Conservation (phyloP, 1,140 invertebrate genomes). For the Drosophila pectinifera region DNA sequence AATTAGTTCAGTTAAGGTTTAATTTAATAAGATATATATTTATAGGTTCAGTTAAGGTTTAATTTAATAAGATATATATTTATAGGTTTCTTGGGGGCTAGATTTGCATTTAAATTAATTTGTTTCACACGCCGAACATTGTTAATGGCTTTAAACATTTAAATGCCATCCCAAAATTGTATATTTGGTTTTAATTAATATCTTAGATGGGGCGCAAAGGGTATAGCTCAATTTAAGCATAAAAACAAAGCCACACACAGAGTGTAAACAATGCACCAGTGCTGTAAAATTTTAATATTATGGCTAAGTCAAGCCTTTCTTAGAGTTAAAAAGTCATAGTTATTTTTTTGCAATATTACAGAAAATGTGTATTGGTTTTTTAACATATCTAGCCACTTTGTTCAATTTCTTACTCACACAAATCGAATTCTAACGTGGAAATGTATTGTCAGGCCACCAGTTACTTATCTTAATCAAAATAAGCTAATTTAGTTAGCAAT, state of each 20-base stretch:
- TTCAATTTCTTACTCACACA: too few relatives aligned
- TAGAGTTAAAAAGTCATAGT: too few relatives aligned
- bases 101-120: constrained; percentile 4
- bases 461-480: not conserved
- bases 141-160: not conserved
- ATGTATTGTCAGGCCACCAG: too few relatives aligned
- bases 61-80: not conserved
- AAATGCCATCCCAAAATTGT: not conserved
- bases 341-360: too few relatives aligned
- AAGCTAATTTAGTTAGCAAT: too few relatives aligned
- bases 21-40: not conserved
- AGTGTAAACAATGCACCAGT: too few relatives aligned
- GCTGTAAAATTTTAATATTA: too few relatives aligned
- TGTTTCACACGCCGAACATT: not conserved
- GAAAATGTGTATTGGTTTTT: too few relatives aligned
- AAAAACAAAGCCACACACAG: too few relatives aligned
- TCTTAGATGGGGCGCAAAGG: not conserved
- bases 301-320: too few relatives aligned
- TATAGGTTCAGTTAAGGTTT: not conserved
- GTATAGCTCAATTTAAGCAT: not conserved
- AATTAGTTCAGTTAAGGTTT: not conserved
- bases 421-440: too few relatives aligned
- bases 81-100: not conserved
- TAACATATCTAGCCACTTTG: too few relatives aligned
- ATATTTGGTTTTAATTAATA: not conserved